Base-by-base conservation (phyloP, 2,113 vertebrate species). In the Ophiodon elongatus region DNA sequence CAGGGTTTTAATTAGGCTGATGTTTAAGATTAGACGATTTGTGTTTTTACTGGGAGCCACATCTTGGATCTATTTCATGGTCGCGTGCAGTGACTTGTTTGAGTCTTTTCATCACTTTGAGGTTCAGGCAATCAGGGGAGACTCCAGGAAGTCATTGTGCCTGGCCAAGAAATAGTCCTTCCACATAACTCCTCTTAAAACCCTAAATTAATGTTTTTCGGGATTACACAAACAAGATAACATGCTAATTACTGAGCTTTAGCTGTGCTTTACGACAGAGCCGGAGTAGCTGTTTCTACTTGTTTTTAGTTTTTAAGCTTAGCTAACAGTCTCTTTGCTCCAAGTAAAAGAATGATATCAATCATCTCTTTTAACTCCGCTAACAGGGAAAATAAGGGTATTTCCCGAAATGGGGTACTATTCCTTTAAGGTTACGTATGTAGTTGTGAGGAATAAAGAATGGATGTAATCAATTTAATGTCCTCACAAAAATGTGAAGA, bases 401-500 rank as follows among this genome's bases (percentile, higher is more conserved):
- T 56, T 69, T 63, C 7, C 41, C 15, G 8, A 69, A 62, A 27
- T 35, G 37, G 66, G 14, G 35, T 73, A 70, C 1, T 73, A 14
- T 27, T 37, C 33, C 56, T 69, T 21, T 2, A 52, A 50, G 15
- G 68, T 54, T 80, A 33, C 8, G 17, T 6, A 64, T 56, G 31
- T 29, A 15, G 47, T 27, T 15, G 66, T 83, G 35, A 43, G 21
- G 29, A 73, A 60, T 54, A 33, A 43, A 29, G 29, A 68, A 45
- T 8, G 8, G 21, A 72, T 74, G 29, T 0, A 9, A 23, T 76
- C 68, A 73, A 63, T 67, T 33, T 37, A 35, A 1, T 17, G 37
- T 70, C 74, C 57, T 64, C 67, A 73, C 74, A 80, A 75, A 80
- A 71, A 70, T 14, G 67, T 69, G 19, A 72, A 43, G 62, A 56